A percentile compares a stretch with the other conserved stretches of the same genome.
Evolutionary conservation across 2,113 vertebrate species (phyloP).

Genomic region (Crypturellus undulatus): DNA sequence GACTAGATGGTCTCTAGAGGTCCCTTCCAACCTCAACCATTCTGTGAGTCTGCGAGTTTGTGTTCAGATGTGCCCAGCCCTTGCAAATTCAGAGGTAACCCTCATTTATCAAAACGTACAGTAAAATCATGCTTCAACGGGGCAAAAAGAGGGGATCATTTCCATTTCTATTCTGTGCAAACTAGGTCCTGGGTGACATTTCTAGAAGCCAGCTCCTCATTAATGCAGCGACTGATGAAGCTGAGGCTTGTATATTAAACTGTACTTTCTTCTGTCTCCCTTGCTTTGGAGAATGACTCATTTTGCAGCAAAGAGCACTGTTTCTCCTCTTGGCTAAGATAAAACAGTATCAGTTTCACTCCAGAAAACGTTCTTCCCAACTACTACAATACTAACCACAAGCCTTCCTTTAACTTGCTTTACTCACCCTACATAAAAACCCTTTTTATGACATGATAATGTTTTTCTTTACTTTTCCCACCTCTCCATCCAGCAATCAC

Average conservation of each 20-base stretch:
- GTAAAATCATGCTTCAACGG: not conserved
- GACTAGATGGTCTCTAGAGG: too few species aligned
- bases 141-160: not conserved
- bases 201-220: not conserved
- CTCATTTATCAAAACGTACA: not conserved
- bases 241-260: not conserved
- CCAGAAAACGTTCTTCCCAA: conserved; percentile 16
- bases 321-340: conserved; percentile 41
- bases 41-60: too few species aligned
- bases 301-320: conserved; percentile 7
- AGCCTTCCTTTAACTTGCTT: not conserved
- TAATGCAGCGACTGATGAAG: not conserved
- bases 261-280: not conserved
- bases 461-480: not conserved
- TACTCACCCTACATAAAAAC: not conserved
- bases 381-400: not conserved
- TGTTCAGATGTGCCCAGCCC: not conserved
- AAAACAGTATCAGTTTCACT: conserved; percentile 17
- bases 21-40: too few species aligned
- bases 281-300: conserved; percentile 18
- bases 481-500: not conserved
- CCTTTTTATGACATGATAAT: not conserved
- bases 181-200: not conserved
- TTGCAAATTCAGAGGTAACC: not conserved
- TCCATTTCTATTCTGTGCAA: not conserved